Evolutionary conservation across 1,140 invertebrate genomes (phyloP).

Genomic region (Rhopalosiphum maidis): DNA sequence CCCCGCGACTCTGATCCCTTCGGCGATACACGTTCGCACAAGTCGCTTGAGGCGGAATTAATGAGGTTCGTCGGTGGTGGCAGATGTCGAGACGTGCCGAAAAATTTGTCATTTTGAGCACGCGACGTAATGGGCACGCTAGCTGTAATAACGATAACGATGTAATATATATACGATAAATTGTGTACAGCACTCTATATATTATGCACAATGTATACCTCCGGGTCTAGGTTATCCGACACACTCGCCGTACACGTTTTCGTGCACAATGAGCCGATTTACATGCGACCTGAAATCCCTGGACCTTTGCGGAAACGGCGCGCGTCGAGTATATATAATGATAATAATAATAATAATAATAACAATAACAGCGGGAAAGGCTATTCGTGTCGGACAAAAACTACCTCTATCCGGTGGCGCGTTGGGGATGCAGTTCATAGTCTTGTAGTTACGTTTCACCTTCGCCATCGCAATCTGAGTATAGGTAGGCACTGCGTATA

Average conservation of each 20-base stretch:
- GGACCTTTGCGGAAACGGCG: background rate
- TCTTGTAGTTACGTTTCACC: background rate
- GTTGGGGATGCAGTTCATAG: background rate
- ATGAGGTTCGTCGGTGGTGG: background rate
- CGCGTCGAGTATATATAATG: background rate
- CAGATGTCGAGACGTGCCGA: conserved; percentile 28
- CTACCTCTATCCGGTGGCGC: background rate
- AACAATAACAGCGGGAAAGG: background rate
- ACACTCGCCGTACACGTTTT: background rate
- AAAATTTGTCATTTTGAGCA: conserved; percentile 5
- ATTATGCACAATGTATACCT: background rate
- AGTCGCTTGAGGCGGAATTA: background rate
- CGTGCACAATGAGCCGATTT: conserved; percentile 26
- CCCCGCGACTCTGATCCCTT: background rate
- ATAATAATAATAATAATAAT: background rate
- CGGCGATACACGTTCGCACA: background rate
- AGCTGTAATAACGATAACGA: background rate
- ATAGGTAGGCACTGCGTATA: background rate
- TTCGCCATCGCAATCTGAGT: background rate
- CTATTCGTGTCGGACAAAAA: background rate
- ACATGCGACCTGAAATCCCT: conserved; percentile 1
- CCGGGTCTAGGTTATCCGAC: background rate
- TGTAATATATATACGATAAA: background rate
- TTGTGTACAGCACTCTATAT: background rate
- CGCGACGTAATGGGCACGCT: background rate